These are phyloP conservation scores for Taeniopygia guttata DNA, from an alignment of 2,797 vertebrate species.

Conservation along the genomic window DNA sequence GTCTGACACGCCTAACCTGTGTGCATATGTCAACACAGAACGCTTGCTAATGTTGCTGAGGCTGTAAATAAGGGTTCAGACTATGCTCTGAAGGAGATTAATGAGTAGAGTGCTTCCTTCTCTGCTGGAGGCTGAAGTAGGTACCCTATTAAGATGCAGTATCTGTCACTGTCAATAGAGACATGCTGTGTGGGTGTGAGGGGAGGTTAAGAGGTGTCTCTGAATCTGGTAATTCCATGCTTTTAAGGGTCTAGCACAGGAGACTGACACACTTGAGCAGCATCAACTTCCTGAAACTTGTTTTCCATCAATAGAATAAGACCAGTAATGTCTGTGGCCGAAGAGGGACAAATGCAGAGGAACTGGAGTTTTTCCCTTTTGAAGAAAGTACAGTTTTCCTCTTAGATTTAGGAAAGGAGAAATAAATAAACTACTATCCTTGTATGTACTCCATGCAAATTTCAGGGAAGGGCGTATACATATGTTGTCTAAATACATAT, in stretches of 20 bases:
- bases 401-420: not conserved
- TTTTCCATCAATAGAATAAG: not conserved
- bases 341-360: not conserved
- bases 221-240: conserved; percentile 22
- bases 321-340: not conserved
- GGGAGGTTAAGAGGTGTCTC: conserved; percentile 49
- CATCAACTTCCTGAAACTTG: not conserved
- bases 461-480: not conserved
- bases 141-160: conserved; percentile 64
- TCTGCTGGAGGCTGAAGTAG: conserved; percentile 53
- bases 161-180: conserved; percentile 68
- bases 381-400: not conserved
- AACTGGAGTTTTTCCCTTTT: not conserved
- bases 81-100: conserved; percentile 53
- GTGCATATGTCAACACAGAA: conserved; percentile 58
- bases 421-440: not conserved
- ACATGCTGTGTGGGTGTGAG: conserved; percentile 54
- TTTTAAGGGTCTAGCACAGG: conserved; percentile 14
- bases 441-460: not conserved
- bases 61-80: conserved; percentile 59
- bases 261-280: conserved; percentile 1
- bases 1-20: conserved; percentile 55
- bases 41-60: conserved; percentile 43
- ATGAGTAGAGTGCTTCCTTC: conserved; percentile 57
- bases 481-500: not conserved